Evolutionary conservation across 2,113 vertebrate species (phyloP).

Genomic region (Oenanthe melanoleuca): DNA sequence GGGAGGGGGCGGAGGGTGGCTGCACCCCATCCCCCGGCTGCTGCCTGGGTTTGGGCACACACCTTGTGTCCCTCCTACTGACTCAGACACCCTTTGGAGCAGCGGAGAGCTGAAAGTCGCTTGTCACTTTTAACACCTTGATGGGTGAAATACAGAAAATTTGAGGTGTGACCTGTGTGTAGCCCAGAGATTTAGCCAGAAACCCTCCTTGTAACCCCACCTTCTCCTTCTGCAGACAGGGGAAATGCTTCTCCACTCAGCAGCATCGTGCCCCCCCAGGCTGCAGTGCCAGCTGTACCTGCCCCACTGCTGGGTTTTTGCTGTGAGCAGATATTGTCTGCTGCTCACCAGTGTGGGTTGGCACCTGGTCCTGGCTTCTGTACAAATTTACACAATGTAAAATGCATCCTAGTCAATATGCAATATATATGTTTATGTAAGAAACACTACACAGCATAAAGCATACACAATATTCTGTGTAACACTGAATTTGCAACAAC

Average conservation of each 20-base stretch:
- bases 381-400: background rate
- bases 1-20: background rate
- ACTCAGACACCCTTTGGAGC: background rate
- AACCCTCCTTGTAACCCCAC: accelerated
- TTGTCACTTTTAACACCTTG: background rate
- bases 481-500: background rate
- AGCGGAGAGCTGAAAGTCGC: background rate
- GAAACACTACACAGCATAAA: background rate
- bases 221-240: background rate
- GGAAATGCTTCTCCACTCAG: background rate
- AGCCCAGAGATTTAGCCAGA: background rate
- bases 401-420: background rate
- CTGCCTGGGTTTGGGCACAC: background rate
- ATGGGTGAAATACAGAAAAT: background rate
- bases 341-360: background rate
- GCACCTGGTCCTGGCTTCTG: background rate
- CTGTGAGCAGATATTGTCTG: accelerated
- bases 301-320: background rate
- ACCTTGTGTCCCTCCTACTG: background rate
- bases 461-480: accelerated
- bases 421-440: background rate
- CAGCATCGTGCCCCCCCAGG: background rate
- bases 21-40: background rate
- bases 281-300: background rate
- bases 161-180: background rate